Evolutionary conservation across 2,888 invertebrate genomes (phyloP), one percentile per base, ranked within the genome.

Genomic region (Cheilosia impressa): DNA sequence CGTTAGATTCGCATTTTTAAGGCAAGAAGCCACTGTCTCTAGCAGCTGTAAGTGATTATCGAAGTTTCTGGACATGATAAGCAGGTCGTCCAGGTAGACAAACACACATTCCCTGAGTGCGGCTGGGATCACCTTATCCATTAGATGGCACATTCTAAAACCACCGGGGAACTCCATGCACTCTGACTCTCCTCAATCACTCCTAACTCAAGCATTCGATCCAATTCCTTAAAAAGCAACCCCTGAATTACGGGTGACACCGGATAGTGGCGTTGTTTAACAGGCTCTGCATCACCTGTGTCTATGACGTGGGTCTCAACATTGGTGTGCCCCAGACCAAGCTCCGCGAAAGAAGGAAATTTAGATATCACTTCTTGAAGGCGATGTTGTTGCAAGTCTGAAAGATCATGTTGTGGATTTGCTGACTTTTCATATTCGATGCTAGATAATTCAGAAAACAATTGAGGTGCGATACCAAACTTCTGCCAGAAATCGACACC

Each of bases 161-260:
- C 45, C 4, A 45, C 45, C n/a, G 45, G 45, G 4, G 88, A 89
- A 9, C 88, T 88, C 90, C 90, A 90, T 0, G 88, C 76, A 45
- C 90, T 90, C 6, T 84, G 76, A 0, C 60, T 71, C 24, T 60
- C 71, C 17, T 71, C 71, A 6, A 60, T 71, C 13, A 71, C 27
- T 5, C 47, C 60, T 24, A 72, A 50, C 4, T n/a, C n/a, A n/a
- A n/a, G n/a, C 47, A 72, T 47, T 1, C 60, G 24, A 31, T 71
- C 71, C 24, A 71, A n/a, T 24, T 71, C 58, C 34, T 71, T 50
- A 22, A 43, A 57, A 19, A 69, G 15, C 2, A 80, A 24, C 24
- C 77, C 83, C 43, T 88, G 79, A 15, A 83, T 62, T 0, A 62
- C 78, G 2, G 88, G 78, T 24, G 83, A 87, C 9, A 88, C 71